These are phyloP conservation scores for Meriones psammophilus DNA, from an alignment of 2,797 vertebrate species.

Conservation along the genomic window DNA sequence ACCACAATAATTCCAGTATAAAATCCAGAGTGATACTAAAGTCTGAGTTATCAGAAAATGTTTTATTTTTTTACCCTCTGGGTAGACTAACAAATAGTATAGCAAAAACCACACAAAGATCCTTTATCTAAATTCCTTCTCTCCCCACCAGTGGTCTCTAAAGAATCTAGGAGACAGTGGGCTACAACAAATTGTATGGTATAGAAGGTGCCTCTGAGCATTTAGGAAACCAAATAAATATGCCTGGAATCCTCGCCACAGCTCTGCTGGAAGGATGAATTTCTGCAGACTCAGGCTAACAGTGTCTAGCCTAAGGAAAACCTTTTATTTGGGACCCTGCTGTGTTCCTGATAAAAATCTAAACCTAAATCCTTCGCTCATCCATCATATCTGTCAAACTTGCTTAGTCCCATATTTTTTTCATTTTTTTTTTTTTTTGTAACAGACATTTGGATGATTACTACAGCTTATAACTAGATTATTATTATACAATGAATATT, in stretches of 20 bases:
- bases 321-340: constrained; percentile 36
- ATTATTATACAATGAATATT: constrained; percentile 73
- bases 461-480: constrained; percentile 70
- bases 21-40: constrained; percentile 13
- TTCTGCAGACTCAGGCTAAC: constrained; percentile 29
- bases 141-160: not conserved
- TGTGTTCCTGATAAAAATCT: constrained; percentile 60
- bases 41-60: not conserved
- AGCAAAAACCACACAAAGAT: constrained; percentile 52
- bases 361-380: constrained; percentile 46
- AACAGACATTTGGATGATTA: constrained; percentile 59
- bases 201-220: constrained; percentile 26
- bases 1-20: not conserved
- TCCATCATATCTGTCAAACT: not conserved
- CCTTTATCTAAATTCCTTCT: constrained; percentile 54
- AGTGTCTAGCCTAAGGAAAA: constrained; percentile 61
- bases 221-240: constrained; percentile 66
- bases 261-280: constrained; percentile 36
- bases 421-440: constrained; percentile 51
- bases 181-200: constrained; percentile 62
- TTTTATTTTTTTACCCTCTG: constrained; percentile 53
- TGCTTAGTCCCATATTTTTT: not conserved
- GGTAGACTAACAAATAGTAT: constrained; percentile 15
- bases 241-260: not conserved
- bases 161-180: constrained; percentile 38